Percentiles rank a stretch among this genome's conserved stretches.
phyloP scores from a whole-genome alignment of 2,113 vertebrate genomes.

The Cebidichthys violaceus region DNA sequence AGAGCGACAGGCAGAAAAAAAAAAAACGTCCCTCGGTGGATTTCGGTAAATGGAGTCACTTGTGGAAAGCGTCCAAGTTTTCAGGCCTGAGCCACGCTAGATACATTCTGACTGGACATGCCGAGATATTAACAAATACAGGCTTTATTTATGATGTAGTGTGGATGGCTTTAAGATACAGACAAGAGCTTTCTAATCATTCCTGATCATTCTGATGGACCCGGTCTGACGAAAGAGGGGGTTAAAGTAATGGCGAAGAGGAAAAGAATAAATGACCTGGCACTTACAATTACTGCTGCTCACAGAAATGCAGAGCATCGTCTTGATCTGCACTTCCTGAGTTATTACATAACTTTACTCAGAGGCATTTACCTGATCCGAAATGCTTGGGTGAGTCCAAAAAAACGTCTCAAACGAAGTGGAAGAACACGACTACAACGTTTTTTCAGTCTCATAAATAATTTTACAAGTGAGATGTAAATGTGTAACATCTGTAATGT shows the following conservation, averaged over 20 bases:
- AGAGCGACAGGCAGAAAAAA: neutral
- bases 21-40: neutral
- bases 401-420: neutral
- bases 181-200: neutral
- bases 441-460: constrained; percentile 4
- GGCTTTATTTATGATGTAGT: neutral
- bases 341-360: neutral
- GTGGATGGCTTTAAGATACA: neutral
- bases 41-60: constrained; percentile 1
- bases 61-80: neutral
- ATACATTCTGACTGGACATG: neutral
- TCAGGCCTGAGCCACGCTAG: neutral
- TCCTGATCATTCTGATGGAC: neutral
- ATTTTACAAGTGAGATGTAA: constrained; percentile 13
- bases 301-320: neutral
- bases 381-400: neutral
- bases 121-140: neutral
- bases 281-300: neutral
- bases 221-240: neutral
- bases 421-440: neutral
- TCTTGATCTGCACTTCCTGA: neutral
- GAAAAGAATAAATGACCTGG: neutral
- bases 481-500: neutral
- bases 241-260: neutral
- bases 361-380: neutral